Percentiles rank a stretch among this genome's conserved stretches.
phyloP scores from a whole-genome alignment of 2,797 vertebrate species.

The Denticeps clupeoides region DNA sequence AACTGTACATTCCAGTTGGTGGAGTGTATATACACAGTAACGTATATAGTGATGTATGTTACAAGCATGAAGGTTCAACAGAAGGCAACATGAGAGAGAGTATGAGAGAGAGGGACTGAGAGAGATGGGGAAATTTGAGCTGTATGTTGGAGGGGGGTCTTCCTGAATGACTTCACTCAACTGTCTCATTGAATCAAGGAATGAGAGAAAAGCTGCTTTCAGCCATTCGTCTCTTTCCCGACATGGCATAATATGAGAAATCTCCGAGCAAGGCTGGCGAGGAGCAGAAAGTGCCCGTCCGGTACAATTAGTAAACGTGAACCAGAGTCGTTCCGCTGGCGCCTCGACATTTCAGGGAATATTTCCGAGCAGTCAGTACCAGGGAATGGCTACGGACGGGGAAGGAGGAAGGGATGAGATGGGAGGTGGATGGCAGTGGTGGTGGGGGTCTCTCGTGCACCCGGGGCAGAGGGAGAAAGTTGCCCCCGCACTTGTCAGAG shows the following conservation, averaged over 20 bases:
- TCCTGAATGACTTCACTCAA: constrained; percentile 31
- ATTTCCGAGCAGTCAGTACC: too few relatives aligned
- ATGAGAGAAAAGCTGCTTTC: constrained; percentile 28
- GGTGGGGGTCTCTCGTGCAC: constrained; percentile 33
- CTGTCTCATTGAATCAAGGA: constrained; percentile 33
- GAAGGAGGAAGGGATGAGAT: background rate
- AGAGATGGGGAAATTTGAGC: constrained; percentile 5
- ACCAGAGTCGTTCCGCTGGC: background rate
- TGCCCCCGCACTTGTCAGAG: constrained; percentile 54
- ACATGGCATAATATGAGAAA: constrained; percentile 18
- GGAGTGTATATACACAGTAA: too few relatives aligned
- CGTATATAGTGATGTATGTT: too few relatives aligned
- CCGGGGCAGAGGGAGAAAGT: constrained; percentile 37
- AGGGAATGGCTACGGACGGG: too few relatives aligned
- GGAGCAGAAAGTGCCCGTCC: constrained; percentile 21
- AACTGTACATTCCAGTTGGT: too few relatives aligned
- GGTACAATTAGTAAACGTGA: constrained; percentile 13
- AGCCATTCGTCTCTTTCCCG: constrained; percentile 35
- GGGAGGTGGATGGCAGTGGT: constrained; percentile 26
- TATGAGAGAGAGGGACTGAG: constrained; percentile 2
- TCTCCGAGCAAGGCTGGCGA: too few relatives aligned
- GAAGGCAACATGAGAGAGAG: constrained; percentile 15
- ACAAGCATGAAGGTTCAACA: too few relatives aligned
- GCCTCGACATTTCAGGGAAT: background rate
- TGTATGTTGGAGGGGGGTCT: constrained; percentile 8